Percentiles rank a stretch among this genome's conserved stretches.
These are phyloP conservation scores for Eolophus roseicapilla DNA, from an alignment of 2,113 vertebrate species.

Conservation along the genomic window DNA sequence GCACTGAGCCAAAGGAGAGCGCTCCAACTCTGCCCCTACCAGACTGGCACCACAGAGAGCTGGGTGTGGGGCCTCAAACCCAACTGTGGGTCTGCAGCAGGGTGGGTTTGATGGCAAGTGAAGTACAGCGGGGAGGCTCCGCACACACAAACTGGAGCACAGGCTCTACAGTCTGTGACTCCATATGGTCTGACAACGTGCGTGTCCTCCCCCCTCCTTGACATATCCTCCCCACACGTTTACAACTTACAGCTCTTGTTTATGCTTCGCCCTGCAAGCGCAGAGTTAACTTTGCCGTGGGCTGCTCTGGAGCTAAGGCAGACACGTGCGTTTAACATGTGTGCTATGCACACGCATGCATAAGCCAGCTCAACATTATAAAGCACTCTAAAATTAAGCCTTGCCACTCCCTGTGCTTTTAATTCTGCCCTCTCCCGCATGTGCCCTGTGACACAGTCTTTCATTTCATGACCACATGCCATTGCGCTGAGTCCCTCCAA, in stretches of 20 bases:
- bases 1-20: neutral
- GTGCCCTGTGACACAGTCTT: conserved; percentile 22
- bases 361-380: neutral
- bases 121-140: neutral
- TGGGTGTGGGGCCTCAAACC: neutral
- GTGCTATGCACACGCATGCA: neutral
- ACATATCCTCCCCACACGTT: neutral
- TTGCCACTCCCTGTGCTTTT: neutral
- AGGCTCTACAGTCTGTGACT: neutral
- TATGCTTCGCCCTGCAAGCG: rapidly evolving
- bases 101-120: neutral
- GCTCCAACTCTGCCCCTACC: neutral
- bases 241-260: neutral
- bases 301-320: neutral
- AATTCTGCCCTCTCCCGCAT: neutral
- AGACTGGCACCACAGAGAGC: neutral
- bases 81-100: rapidly evolving
- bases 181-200: neutral
- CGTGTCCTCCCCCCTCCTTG: rapidly evolving
- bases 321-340: neutral
- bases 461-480: conserved; percentile 2
- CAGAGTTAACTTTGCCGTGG: neutral
- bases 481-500: neutral
- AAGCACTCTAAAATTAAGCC: neutral
- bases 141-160: neutral